Evolutionary conservation across 2,888 invertebrate species (phyloP), one percentile per base, ranked within the genome.

Genomic region (Fragum whitleyi): DNA sequence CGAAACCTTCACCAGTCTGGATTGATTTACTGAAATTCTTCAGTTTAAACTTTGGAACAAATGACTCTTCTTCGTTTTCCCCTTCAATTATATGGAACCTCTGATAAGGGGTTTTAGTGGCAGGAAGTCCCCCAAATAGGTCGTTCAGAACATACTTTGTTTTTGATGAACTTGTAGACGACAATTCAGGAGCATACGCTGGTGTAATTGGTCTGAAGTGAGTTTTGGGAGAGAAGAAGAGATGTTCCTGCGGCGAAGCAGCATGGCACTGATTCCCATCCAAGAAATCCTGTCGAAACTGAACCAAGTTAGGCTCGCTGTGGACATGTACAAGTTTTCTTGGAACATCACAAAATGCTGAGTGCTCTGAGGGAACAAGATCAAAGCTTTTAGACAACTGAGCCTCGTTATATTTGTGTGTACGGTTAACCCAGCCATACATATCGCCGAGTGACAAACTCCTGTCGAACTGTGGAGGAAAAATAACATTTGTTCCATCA

Each of bases 161-260:
- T 32, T 83, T 80, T 6, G 72, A 53, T 42, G 62, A 28, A 16
- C 72, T 59, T 53, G 70, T 59, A 42, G 70, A 32, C 26, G 61
- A 81, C 57, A 84, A 51, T 53, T 79, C 81, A 26, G 81, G 79
- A 36, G 80, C 77, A 74, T 76, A 79, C 16, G 83, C 83, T 21
- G 88, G 89, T 16, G 89, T 89, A 88, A 97, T 97, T 21, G 97
- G 97, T 87, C 96, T 96, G 95, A 97, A 97, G 94, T 97, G 97
- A 78, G 97, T 97, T 85, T 96, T 96, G 85, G 96, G 95, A 9
- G 97, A 96, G 23, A 96, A 96, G 82, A 97, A 95, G 87, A 97
- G 94, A 94, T 97, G 96, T 92, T 97, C 97, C 87, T 82, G 69
- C 39, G 89, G 87, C 32, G 86, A 85, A 21, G 42, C 62, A 5